A percentile compares a stretch with the other conserved stretches of the same genome.
These are phyloP conservation scores for Bubo bubo DNA, from an alignment of 2,113 vertebrate genomes.

Conservation along the genomic window DNA sequence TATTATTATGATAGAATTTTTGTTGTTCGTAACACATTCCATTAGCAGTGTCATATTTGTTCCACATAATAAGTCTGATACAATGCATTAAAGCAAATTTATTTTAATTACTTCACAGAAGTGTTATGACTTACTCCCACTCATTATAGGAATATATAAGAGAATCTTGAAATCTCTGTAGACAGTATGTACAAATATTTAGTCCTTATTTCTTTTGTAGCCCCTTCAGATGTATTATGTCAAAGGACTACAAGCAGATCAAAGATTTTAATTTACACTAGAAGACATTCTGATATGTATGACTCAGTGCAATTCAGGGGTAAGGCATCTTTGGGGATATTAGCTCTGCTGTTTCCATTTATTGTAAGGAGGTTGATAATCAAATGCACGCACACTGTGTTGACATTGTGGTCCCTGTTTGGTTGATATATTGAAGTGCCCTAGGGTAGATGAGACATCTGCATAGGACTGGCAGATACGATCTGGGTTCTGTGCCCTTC, in stretches of 20 bases:
- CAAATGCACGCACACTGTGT: not conserved
- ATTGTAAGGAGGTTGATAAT: not conserved
- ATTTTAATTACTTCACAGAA: not conserved
- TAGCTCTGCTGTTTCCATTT: not conserved
- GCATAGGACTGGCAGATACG: not conserved
- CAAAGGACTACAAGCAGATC: not conserved
- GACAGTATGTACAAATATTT: not conserved
- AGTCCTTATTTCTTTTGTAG: not conserved
- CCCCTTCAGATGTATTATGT: not conserved
- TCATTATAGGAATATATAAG: not conserved
- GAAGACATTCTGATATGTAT: not conserved
- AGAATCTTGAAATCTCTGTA: not conserved
- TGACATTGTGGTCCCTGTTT: not conserved
- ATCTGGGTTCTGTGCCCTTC: not conserved
- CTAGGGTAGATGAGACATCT: not conserved
- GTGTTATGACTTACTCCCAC: not conserved
- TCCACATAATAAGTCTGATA: not conserved
- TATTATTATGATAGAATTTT: not conserved
- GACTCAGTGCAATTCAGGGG: not conserved
- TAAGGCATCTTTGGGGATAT: not conserved
- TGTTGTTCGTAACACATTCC: not conserved
- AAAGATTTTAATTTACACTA: not conserved
- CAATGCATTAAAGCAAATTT: not conserved
- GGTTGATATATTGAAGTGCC: not conserved
- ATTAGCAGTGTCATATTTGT: slow-evolving; percentile 11